Base-by-base conservation (phyloP, 1,140 invertebrate species). In the Sycophila sp. region DNA sequence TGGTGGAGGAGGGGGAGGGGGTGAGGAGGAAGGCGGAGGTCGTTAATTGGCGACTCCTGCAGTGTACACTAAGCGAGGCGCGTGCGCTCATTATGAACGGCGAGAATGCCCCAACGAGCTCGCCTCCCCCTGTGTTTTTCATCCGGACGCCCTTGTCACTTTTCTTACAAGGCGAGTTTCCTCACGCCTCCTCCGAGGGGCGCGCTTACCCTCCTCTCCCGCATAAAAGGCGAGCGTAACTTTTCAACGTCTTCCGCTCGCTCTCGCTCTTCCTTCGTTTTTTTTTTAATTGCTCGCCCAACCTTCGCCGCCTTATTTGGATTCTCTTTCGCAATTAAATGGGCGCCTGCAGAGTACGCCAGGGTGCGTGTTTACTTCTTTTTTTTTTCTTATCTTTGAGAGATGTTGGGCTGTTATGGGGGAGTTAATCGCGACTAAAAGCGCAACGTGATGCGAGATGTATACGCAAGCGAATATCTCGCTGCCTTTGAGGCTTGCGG, bases 221-320 rank as follows among this genome's bases (percentile, higher is more conserved):
- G n/a, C n/a, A n/a, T n/a, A n/a, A n/a, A n/a, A n/a, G 42, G 7
- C 19, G 19, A 10, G 42, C 19, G 42, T 47, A 47, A 47, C 24
- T 47, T 8, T 32, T 34, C 19, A 28, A 22, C 55, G 30, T 6
- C 30, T n/a, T 26, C 10, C 13, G 28, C 45, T 38, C 22, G 8
- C 13, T 38, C 17, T 38, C 32, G 15, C 22, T 4, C 34, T 8
- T 28, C 40, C 8, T 24, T 59, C 28, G 10, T 30, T 56, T 19
- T 40, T 40, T 55, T 28, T 55, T 53, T 38, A 65, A 65, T 65
- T 55, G 49, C 63, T 65, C 30, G 6, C 36, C 22, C 22, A n/a
- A 17, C 13, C 17, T 56, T 26, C 1, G 17, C 5, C 22, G 3
- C 8, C 42, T 32, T 30, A 26, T 60, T 30, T 24, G 13, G 32